Evolutionary conservation across 2,888 invertebrate species (phyloP).

Genomic region (Lydus trimaculatus): DNA sequence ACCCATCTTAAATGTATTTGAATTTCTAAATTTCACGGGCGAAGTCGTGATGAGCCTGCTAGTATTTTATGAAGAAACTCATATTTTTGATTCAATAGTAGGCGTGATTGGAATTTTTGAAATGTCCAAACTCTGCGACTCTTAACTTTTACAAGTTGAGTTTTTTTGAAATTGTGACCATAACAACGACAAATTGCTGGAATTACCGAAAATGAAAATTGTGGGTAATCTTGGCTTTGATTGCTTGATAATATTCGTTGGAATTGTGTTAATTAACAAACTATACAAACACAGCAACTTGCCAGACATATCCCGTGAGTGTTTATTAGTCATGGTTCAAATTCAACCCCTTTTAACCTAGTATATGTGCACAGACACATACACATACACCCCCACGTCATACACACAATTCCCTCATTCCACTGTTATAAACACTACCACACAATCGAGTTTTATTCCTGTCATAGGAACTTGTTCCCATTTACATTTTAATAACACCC

Average conservation of each 20-base stretch:
- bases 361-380: not conserved
- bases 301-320: conserved; percentile 41
- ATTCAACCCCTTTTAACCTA: conserved; percentile 28
- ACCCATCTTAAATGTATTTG: too few relatives aligned
- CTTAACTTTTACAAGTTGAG: too few relatives aligned
- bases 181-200: not conserved
- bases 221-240: not conserved
- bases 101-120: too few relatives aligned
- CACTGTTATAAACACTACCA: conserved; percentile 43
- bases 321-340: conserved; percentile 52
- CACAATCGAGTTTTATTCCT: conserved; percentile 58
- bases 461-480: conserved; percentile 49
- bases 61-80: too few relatives aligned
- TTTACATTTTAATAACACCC: conserved; percentile 60
- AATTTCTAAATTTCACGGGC: too few relatives aligned
- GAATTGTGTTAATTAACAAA: conserved; percentile 57
- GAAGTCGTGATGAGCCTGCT: too few relatives aligned
- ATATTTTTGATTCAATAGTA: too few relatives aligned
- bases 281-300: conserved; percentile 39
- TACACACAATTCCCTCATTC: conserved; percentile 25
- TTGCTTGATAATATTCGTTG: not conserved
- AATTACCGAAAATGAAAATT: not conserved
- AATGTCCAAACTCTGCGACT: too few relatives aligned
- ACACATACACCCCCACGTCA: conserved; percentile 5
- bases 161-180: too few relatives aligned